A percentile compares a stretch with the other conserved stretches of the same genome.
Conservation (phyloP, 2,888 invertebrate genomes). For the Diplolepis rosae region DNA sequence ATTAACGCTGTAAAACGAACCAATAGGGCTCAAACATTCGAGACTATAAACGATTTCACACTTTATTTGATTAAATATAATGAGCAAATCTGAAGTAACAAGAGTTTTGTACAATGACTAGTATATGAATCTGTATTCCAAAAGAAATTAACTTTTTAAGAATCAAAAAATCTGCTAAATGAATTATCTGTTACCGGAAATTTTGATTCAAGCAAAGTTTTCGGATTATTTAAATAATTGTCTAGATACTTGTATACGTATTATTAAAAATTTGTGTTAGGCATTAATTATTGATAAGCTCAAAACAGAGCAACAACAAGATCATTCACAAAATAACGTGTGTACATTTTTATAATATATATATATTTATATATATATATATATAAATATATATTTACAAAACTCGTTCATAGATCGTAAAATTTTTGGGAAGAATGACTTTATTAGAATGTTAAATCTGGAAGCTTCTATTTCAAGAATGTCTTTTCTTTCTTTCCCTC, state of each 20-base stretch:
- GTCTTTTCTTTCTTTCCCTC: background rate
- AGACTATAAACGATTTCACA: slow-evolving; percentile 17
- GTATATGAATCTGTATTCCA: background rate
- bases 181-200: too few species aligned
- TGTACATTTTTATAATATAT: slow-evolving; percentile 8
- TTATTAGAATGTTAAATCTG: background rate
- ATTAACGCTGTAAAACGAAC: background rate
- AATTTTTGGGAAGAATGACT: background rate
- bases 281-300: slow-evolving; percentile 30
- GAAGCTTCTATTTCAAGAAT: background rate
- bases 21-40: background rate
- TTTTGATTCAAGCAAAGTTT: too few species aligned
- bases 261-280: slow-evolving; percentile 6
- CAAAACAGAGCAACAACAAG: slow-evolving; percentile 21
- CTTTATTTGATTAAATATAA: slow-evolving; percentile 9
- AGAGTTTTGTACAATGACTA: slow-evolving; percentile 12
- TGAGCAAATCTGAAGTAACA: slow-evolving; percentile 24
- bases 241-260: slow-evolving; percentile 4
- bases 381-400: slow-evolving; percentile 30
- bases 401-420: slow-evolving; percentile 1
- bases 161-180: too few species aligned
- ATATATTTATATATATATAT: slow-evolving; percentile 11
- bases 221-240: too few species aligned
- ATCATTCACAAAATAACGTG: slow-evolving; percentile 31
- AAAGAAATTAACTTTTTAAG: background rate